Conservation (phyloP, 2,113 vertebrate genomes). For the Numida meleagris region DNA sequence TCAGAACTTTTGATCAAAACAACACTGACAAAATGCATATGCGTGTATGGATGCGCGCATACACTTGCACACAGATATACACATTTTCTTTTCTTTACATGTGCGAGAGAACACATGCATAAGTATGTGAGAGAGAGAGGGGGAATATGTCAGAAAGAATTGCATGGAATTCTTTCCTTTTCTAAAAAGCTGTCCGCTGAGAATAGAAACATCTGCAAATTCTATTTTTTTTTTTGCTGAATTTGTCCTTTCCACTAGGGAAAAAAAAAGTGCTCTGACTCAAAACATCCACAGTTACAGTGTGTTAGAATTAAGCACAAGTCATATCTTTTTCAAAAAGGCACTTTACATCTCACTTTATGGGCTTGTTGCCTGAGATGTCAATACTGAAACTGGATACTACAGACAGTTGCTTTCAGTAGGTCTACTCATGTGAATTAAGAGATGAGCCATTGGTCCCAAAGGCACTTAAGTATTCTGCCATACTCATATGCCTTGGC, state of each 20-base stretch:
- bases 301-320: background rate
- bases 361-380: background rate
- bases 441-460: constrained; percentile 46
- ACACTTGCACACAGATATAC: background rate
- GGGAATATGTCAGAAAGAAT: background rate
- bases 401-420: constrained; percentile 40
- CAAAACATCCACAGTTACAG: constrained; percentile 26
- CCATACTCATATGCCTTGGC: constrained; percentile 6
- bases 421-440: constrained; percentile 56
- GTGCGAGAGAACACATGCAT: background rate
- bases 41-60: background rate
- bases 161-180: background rate
- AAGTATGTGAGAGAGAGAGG: rapidly evolving
- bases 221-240: background rate
- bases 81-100: background rate
- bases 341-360: constrained; percentile 3
- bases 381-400: constrained; percentile 55
- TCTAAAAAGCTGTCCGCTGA: constrained; percentile 20
- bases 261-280: background rate
- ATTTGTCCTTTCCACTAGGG: background rate
- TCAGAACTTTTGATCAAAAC: background rate
- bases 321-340: constrained; percentile 17
- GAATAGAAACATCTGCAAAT: constrained; percentile 49
- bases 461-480: constrained; percentile 45
- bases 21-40: background rate